phyloP scores from a whole-genome alignment of 2,888 invertebrate species.

The Idaea aversata region DNA sequence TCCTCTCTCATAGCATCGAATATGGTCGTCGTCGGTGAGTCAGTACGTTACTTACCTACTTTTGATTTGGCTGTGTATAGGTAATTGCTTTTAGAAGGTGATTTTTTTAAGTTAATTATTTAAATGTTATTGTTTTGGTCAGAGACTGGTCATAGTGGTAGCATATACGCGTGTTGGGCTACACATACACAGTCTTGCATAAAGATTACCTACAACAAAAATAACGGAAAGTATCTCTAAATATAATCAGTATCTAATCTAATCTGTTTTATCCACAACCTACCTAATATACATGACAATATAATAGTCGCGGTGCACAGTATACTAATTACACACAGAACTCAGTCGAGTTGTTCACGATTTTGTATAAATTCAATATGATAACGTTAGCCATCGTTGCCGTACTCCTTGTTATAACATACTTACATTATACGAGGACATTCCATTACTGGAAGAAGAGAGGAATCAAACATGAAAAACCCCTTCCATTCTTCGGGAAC shows the following conservation, averaged over 20 bases:
- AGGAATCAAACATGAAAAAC: slow-evolving; percentile 51
- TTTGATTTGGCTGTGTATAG: too few relatives aligned
- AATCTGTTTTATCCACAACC: neutral
- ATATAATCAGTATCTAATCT: neutral
- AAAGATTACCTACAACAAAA: neutral
- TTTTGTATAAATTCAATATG: slow-evolving; percentile 15
- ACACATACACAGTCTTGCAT: neutral
- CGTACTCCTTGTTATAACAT: slow-evolving; percentile 32
- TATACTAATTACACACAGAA: neutral
- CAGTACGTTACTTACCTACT: too few relatives aligned
- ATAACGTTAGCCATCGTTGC: slow-evolving; percentile 22
- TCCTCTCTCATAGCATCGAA: too few relatives aligned
- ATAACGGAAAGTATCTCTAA: neutral
- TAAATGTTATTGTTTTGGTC: too few relatives aligned
- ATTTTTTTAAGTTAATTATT: too few relatives aligned
- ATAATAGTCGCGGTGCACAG: neutral
- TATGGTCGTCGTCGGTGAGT: too few relatives aligned
- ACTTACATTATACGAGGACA: slow-evolving; percentile 46
- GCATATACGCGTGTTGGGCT: neutral
- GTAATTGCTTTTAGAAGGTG: too few relatives aligned
- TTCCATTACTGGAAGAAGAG: slow-evolving; percentile 47
- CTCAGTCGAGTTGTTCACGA: neutral
- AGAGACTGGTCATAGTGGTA: too few relatives aligned
- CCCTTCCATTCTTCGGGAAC: slow-evolving; percentile 43
- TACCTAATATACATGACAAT: neutral